phyloP scores from a whole-genome alignment of 1,140 invertebrate species.

The Drosophila tsacasi region DNA sequence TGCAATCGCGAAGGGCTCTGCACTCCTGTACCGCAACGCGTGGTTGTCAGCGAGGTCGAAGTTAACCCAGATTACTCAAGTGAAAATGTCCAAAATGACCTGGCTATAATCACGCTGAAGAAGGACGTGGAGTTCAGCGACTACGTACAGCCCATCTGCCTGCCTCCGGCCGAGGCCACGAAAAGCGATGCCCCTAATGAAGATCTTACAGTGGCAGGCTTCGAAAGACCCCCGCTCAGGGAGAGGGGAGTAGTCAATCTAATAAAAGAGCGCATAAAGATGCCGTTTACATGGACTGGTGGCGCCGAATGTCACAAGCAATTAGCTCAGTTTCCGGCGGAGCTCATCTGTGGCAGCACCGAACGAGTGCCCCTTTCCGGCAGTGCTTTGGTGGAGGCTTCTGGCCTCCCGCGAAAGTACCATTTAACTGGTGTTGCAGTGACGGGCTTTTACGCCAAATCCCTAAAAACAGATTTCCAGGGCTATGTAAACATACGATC shows the following conservation, averaged over 20 bases:
- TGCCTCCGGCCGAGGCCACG: constrained; percentile 2
- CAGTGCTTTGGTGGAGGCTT: constrained; percentile 5
- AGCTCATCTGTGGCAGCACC: not conserved
- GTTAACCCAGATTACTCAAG: constrained; percentile 12
- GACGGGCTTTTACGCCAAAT: not conserved
- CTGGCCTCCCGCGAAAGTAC: constrained; percentile 2
- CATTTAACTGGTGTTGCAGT: constrained; percentile 1
- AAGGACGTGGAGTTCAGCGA: constrained; percentile 9
- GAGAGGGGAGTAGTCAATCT: not conserved
- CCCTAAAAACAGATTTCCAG: not conserved
- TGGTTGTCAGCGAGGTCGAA: not conserved
- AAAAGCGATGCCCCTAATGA: not conserved
- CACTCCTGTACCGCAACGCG: constrained; percentile 5
- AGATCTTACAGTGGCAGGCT: constrained; percentile 7
- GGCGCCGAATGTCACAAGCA: not conserved
- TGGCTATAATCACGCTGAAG: constrained; percentile 20
- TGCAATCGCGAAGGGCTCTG: constrained; percentile 6
- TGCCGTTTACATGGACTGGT: not conserved
- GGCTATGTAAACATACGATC: not conserved
- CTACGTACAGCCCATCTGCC: constrained; percentile 34
- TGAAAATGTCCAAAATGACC: not conserved
- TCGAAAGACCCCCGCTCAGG: not conserved
- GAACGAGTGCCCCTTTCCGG: not conserved
- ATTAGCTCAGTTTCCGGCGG: not conserved
- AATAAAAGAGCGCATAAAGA: constrained; percentile 13